Evolutionary conservation across 2,888 invertebrate genomes (phyloP).

Genomic region (Papilio gigon): DNA sequence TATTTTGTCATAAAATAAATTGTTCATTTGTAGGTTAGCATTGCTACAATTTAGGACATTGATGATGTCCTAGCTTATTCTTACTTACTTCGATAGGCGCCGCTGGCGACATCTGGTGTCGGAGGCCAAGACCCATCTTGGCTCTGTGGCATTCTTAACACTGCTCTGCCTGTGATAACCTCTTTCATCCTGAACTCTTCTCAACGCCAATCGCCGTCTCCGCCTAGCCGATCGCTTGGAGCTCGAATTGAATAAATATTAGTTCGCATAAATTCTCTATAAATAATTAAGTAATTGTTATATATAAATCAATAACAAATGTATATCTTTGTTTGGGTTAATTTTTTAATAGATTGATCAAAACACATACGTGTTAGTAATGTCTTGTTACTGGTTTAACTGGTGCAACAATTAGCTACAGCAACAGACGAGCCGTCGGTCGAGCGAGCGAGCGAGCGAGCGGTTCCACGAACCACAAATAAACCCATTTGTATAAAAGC

Average conservation of each 20-base stretch:
- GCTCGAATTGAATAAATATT: too few species aligned
- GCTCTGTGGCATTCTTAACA: too few species aligned
- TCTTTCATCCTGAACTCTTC: too few species aligned
- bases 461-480: conserved; percentile 37
- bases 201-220: too few species aligned
- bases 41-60: not conserved
- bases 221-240: too few species aligned
- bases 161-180: too few species aligned
- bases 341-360: conserved; percentile 1
- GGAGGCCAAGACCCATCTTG: too few species aligned
- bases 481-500: conserved; percentile 27
- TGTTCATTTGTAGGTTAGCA: not conserved
- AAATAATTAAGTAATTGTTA: too few species aligned
- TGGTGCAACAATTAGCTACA: conserved; percentile 32
- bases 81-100: too few species aligned
- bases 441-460: not conserved
- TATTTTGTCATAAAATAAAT: not conserved
- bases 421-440: conserved; percentile 21
- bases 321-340: not conserved
- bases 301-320: too few species aligned
- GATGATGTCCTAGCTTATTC: not conserved
- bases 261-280: too few species aligned
- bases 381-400: conserved; percentile 18
- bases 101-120: too few species aligned
- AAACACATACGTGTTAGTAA: conserved; percentile 17